A percentile compares a stretch with the other conserved stretches of the same genome.
phyloP scores from a whole-genome alignment of 2,888 invertebrate genomes.

The Parnassius mnemosyne region DNA sequence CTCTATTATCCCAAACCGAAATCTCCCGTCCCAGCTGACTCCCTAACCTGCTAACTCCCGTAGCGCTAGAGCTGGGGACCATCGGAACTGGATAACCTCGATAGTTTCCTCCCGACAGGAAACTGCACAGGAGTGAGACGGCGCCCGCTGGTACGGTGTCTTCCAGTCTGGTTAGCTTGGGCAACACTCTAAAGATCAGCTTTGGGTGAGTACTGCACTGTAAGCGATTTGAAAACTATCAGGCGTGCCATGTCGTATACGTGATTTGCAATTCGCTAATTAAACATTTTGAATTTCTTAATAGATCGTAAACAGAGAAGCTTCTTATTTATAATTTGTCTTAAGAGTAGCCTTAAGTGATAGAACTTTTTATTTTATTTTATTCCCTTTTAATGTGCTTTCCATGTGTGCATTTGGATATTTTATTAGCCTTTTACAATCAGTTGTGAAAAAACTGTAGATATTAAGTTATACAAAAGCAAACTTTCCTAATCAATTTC shows the following conservation, averaged over 20 bases:
- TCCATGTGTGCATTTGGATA: too few species aligned
- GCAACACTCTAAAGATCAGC: conserved; percentile 90
- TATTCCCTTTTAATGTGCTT: too few species aligned
- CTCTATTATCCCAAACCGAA: background rate
- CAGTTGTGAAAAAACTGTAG: too few species aligned
- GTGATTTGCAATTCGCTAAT: background rate
- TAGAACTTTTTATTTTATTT: too few species aligned
- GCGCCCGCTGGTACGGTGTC: conserved; percentile 87
- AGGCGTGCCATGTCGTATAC: background rate
- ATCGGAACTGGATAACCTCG: conserved; percentile 68
- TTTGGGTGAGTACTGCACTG: conserved; percentile 83
- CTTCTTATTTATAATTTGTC: too few species aligned
- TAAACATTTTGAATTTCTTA: too few species aligned
- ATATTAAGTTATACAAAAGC: too few species aligned
- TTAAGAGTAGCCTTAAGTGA: too few species aligned
- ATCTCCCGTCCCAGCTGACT: conserved; percentile 33
- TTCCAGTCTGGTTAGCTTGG: conserved; percentile 88
- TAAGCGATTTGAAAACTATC: too few species aligned
- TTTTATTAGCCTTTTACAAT: too few species aligned
- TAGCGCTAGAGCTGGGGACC: conserved; percentile 50
- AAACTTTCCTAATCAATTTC: too few species aligned
- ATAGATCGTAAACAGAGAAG: too few species aligned
- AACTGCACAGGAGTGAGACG: conserved; percentile 87
- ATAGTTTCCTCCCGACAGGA: conserved; percentile 75
- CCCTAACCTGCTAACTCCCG: conserved; percentile 47